phyloP scores from a whole-genome alignment of 2,797 vertebrate species.

The Lagocephalus sceleratus region DNA sequence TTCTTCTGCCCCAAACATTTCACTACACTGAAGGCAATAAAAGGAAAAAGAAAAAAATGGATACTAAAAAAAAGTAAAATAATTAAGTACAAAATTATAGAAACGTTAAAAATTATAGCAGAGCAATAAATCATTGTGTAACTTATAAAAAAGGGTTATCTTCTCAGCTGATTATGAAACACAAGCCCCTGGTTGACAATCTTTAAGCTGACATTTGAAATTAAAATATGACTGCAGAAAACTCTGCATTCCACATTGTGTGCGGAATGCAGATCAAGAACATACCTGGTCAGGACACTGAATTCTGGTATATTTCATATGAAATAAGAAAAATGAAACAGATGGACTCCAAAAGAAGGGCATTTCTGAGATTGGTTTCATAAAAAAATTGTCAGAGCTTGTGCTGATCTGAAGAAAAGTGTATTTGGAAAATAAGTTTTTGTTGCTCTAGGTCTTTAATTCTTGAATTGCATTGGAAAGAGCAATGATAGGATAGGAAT shows the following conservation, averaged over 20 bases:
- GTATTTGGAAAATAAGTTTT: too few species aligned
- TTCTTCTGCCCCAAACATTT: too few species aligned
- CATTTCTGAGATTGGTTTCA: too few species aligned
- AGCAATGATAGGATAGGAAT: not conserved
- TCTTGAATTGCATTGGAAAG: slow-evolving; percentile 10
- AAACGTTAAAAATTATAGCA: too few species aligned
- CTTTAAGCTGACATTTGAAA: slow-evolving; percentile 32
- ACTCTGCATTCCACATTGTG: not conserved
- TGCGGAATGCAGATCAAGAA: not conserved
- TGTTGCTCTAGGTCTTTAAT: not conserved
- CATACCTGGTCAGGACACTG: slow-evolving; percentile 14
- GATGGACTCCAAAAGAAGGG: not conserved
- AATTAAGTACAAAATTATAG: too few species aligned
- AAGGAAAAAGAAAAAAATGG: too few species aligned
- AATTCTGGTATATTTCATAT: slow-evolving; percentile 35
- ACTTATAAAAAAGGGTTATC: too few species aligned
- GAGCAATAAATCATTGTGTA: too few species aligned
- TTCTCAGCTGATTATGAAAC: not conserved
- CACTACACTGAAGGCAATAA: too few species aligned
- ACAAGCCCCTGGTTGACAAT: not conserved
- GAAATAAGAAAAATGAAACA: slow-evolving; percentile 45
- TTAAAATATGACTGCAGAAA: slow-evolving; percentile 20
- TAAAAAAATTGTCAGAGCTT: too few species aligned
- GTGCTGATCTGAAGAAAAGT: too few species aligned
- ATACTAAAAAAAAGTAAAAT: too few species aligned